Evolutionary conservation across 2,113 vertebrate genomes (phyloP).

Genomic region (Formicarius rufipectus): DNA sequence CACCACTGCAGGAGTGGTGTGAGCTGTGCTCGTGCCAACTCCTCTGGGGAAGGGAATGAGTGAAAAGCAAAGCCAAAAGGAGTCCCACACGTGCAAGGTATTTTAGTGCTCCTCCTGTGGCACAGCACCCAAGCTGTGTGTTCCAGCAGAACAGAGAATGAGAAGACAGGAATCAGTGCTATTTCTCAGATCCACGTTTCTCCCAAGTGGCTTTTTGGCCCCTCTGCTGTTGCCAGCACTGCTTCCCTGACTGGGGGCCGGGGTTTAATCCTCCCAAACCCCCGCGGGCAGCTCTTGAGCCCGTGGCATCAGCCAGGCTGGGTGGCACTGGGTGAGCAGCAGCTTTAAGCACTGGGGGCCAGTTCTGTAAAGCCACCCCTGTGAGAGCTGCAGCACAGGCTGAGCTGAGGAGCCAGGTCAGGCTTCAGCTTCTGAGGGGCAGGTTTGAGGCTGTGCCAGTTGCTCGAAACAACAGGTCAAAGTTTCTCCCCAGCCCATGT

Average conservation of each 20-base stretch:
- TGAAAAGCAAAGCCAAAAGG: background rate
- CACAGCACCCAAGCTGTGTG: background rate
- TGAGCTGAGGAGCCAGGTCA: background rate
- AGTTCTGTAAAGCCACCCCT: background rate
- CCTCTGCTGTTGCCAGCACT: rapidly evolving
- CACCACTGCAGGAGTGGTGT: background rate
- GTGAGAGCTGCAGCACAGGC: rapidly evolving
- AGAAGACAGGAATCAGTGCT: rapidly evolving
- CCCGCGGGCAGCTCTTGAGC: background rate
- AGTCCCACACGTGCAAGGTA: background rate
- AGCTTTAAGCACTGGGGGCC: background rate
- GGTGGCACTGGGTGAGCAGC: background rate
- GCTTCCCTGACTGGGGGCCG: background rate
- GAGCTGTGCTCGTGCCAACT: rapidly evolving
- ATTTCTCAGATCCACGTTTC: background rate
- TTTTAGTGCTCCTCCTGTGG: background rate
- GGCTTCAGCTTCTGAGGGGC: background rate
- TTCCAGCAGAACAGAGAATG: background rate
- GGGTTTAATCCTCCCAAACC: background rate
- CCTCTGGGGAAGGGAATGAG: rapidly evolving
- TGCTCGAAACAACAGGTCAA: background rate
- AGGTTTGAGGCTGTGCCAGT: background rate
- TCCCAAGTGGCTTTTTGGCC: background rate
- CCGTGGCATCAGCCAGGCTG: background rate
- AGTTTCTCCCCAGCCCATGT: background rate